Percentiles rank a stretch among this genome's conserved stretches.
These are phyloP conservation scores for Fissipunctia ypsillon DNA, from an alignment of 2,888 invertebrate species.

Conservation along the genomic window DNA sequence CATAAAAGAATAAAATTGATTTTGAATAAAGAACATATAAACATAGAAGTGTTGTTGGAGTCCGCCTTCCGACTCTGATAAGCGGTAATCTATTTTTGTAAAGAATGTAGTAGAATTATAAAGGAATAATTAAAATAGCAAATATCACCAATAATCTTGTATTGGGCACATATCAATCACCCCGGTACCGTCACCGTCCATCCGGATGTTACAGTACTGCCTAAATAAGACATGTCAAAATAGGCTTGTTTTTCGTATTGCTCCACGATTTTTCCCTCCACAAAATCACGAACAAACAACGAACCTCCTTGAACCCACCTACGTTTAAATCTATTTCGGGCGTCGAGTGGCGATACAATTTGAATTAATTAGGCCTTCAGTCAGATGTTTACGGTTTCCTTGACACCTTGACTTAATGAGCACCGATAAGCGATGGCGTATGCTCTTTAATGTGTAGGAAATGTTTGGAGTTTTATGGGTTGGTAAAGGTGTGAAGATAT, in stretches of 20 bases:
- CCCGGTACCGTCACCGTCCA: no score
- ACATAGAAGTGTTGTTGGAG: no score
- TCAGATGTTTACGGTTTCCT: conserved; percentile 38
- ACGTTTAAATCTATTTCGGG: conserved; percentile 46
- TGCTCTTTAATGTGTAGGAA: background rate
- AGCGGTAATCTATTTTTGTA: no score
- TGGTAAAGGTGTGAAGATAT: background rate
- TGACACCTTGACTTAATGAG: conserved; percentile 45
- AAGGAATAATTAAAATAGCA: no score
- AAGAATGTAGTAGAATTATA: no score
- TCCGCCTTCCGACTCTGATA: no score
- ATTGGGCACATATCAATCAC: no score
- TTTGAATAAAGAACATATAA: no score
- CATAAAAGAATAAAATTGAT: no score
- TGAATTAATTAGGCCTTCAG: conserved; percentile 43
- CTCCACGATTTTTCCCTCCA: background rate
- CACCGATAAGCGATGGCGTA: conserved; percentile 15
- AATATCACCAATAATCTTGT: no score
- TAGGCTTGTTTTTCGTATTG: no score
- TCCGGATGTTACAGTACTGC: no score
- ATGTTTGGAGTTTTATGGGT: background rate
- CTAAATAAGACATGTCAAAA: background rate
- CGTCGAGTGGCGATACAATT: conserved; percentile 20
- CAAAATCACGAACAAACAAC: background rate
- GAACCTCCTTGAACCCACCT: conserved; percentile 24